phyloP scores from a whole-genome alignment of 1,140 invertebrate genomes.

The Lepidurus arcticus region DNA sequence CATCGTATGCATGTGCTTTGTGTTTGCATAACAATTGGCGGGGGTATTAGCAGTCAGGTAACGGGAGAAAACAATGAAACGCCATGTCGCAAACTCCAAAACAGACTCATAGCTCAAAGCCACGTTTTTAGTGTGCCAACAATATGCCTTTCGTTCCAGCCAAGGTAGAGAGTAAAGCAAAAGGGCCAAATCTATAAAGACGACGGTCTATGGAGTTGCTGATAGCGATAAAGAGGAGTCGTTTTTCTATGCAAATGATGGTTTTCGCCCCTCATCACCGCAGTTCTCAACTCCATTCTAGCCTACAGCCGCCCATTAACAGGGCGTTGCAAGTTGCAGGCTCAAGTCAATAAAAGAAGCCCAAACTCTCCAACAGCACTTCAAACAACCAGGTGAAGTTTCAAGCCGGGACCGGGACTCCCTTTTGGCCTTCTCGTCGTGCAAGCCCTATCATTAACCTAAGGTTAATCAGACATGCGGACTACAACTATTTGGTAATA shows the following conservation, averaged over 20 bases:
- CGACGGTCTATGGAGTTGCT: neutral
- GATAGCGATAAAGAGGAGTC: slow-evolving; percentile 21
- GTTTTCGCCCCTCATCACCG: slow-evolving; percentile 20
- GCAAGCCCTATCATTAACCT: slow-evolving; percentile 15
- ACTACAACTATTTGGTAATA: slow-evolving; percentile 19
- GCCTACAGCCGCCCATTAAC: slow-evolving; percentile 20
- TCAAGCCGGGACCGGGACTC: neutral
- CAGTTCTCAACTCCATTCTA: slow-evolving; percentile 11
- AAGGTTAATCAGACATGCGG: slow-evolving; percentile 21
- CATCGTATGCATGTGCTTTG: neutral
- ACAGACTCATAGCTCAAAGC: neutral
- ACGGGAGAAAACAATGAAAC: neutral
- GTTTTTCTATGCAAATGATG: slow-evolving; percentile 10
- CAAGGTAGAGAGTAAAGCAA: neutral
- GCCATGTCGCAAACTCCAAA: neutral
- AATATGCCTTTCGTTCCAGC: neutral
- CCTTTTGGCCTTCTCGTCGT: neutral
- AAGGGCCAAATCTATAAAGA: neutral
- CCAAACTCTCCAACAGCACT: neutral
- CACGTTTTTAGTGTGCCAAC: neutral
- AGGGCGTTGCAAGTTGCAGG: slow-evolving; percentile 20
- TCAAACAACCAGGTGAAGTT: neutral
- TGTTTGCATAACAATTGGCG: neutral
- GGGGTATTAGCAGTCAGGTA: neutral
- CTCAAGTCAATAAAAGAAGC: slow-evolving; percentile 13